Evolutionary conservation across 2,797 vertebrate species (phyloP), one percentile per base, ranked within the genome.

Genomic region (Ambastaia sidthimunki): DNA sequence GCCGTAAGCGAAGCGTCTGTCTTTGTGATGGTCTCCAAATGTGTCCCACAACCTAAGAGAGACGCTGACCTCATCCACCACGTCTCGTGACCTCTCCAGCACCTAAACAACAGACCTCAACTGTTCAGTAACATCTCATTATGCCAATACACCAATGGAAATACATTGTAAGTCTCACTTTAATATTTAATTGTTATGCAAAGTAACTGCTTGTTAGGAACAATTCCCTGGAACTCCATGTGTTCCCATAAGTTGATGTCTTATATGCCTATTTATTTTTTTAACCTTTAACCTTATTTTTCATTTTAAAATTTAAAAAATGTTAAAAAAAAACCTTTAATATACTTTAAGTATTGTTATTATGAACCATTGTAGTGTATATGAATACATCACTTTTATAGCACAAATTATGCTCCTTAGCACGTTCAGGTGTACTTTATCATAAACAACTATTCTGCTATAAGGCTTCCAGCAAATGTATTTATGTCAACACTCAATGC

Each of bases 21-120:
- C 95, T 89, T 96, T 96, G 90, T 96, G 95, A 90, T 96, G 95
- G 88, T 96, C 95, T 37, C 95, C 95, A 3, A 96, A 96, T 21
- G 95, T 96, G 91, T 96, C 95, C 95, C 95, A 96, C 0, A 96
- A 89, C 74, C 95, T 93, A 75, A 96, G 90, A 76, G 95, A 96
- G 84, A 96, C 93, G 37, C 95, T 96, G 88, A 96, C 95, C 83
- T 96, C 95, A 60, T 96, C 95, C 87, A 96, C 95, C 72, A 96
- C 94, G 86, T 96, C 95, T 44, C 95, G 91, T 73, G 95, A 96
- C 84, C 95, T 91, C 91, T 96, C 95, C 81, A 96, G 89, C 81
- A 96, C 95, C 95, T 96, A 80, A 0, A 7, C 41, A 57, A 85
- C 11, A 76, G 7, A 85, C 48, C 85, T 71, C 84, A 57, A 78